A percentile compares a stretch with the other conserved stretches of the same genome.
phyloP scores from a whole-genome alignment of 1,140 invertebrate genomes.

The Alviniconcha marisindica region DNA sequence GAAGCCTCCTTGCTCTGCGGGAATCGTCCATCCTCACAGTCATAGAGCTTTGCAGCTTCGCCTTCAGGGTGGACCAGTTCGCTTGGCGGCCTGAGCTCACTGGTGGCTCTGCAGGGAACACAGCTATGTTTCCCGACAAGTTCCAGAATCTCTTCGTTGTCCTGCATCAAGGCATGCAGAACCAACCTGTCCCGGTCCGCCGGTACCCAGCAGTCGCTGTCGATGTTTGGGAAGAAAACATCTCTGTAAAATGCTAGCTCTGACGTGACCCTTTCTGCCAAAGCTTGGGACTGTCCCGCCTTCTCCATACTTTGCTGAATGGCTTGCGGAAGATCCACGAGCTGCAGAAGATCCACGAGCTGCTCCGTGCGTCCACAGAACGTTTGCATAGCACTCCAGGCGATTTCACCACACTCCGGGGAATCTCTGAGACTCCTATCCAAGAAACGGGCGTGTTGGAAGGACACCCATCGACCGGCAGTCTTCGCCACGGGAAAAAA shows the following conservation, averaged over 20 bases:
- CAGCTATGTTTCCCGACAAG: not conserved
- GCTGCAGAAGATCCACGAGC: not conserved
- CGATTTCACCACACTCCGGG: slow-evolving; percentile 23
- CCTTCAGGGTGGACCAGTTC: slow-evolving; percentile 34
- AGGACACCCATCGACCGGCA: not conserved
- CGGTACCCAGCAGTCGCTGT: slow-evolving; percentile 4
- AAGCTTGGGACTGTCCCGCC: not conserved
- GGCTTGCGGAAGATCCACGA: slow-evolving; percentile 27
- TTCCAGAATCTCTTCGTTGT: slow-evolving; percentile 4
- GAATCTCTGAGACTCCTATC: slow-evolving; percentile 14
- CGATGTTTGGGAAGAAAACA: slow-evolving; percentile 34
- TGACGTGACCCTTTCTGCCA: not conserved
- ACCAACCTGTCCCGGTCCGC: slow-evolving; percentile 28
- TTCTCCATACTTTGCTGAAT: not conserved
- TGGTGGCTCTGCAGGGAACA: slow-evolving; percentile 9
- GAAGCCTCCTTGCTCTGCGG: not conserved
- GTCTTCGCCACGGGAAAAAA: not conserved
- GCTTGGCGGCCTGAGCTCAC: slow-evolving; percentile 8
- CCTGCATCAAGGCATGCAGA: not conserved
- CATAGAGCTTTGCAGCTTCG: slow-evolving; percentile 20
- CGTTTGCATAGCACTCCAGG: slow-evolving; percentile 19
- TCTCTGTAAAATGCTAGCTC: slow-evolving; percentile 23
- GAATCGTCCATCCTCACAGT: slow-evolving; percentile 29
- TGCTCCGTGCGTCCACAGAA: slow-evolving; percentile 15
- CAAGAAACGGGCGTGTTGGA: slow-evolving; percentile 13